Base-by-base conservation (phyloP, 1,140 invertebrate species). In the Scaptodrosophila lebanonensis region DNA sequence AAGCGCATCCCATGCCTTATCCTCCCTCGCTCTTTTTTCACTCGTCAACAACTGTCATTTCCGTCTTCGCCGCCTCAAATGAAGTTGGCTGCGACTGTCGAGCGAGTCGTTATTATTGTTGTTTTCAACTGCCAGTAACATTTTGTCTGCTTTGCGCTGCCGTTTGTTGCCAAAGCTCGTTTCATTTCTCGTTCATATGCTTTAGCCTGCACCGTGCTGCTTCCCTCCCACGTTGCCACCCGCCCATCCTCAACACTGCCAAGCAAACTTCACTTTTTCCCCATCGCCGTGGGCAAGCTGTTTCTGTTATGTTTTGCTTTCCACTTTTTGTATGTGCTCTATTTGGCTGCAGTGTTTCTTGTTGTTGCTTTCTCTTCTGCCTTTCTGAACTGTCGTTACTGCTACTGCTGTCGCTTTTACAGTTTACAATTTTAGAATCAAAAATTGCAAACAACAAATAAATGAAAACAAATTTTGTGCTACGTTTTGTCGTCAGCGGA, bases 261-360 rank as follows among this genome's bases (percentile, higher is more conserved):
- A n/a, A n/a, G n/a, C 47, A 38, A 56, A 57, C 53, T 49, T 57
- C 35, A 56, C 35, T 47, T 47, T 58, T n/a, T n/a, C n/a, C n/a
- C n/a, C n/a, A n/a, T n/a, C n/a, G n/a, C n/a, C n/a, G n/a, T n/a
- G n/a, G n/a, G 47, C 54, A 20, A 25, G 27, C n/a, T 30, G 27
- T 22, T 18, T 11, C 22, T 49, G n/a, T 42, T 62, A 20, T 61
- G 38, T 49, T 57, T 57, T 62, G 59, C 52, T 57, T 50, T 57
- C 44, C 59, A 62, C 48, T 49, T 57, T 62, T 42, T 49, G 56
- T 51, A 12, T 61, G 42, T 18, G 58, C 59, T 62, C 59, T 56
- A 62, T 56, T 62, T 62, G 52, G 52, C 44, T 49, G 36, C 42
- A 62, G 52, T 62, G 44, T 56, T 32, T 43, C 38, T 32, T 51